Base-by-base conservation (phyloP, 2,888 invertebrate genomes). In the Opisthograptis luteolata region DNA sequence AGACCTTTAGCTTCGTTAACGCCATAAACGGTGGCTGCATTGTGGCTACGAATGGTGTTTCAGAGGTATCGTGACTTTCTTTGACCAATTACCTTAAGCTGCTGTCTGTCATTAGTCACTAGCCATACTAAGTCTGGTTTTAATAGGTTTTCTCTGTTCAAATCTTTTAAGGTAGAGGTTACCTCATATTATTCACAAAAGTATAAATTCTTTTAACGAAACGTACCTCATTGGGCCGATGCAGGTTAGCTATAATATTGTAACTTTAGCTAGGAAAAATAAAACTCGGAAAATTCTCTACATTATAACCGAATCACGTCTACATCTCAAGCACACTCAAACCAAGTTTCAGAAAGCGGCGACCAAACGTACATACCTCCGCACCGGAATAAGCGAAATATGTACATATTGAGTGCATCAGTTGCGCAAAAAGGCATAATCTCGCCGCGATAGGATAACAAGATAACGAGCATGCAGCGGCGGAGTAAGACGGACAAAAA, bases 371-470 rank as follows among this genome's bases (percentile, higher is more conserved):
- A 31, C 35, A 30, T 37, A 25, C 15, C 9, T 13, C 12, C 3
- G 27, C 37, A 39, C 60, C 57, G 68, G 68, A 71, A 69, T 66
- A 67, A 69, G 70, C 69, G 67, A 70, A 70, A 75, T 76, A 78
- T 73, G 76, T 78, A 73, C 75, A 76, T 77, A 77, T 75, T 75
- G 70, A 79, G 70, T 69, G 71, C 74, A 76, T 74, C 74, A 75
- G 73, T 70, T 73, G 74, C 80, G 68, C 82, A 89, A 88, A 88
- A 87, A 87, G 84, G 83, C 74, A 84, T 81, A 86, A 87, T 87
- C 87, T 84, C 74, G 68, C 68, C 76, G 75, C 84, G 89, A 88
- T 89, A 87, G 87, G 86, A 85, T 88, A 90, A 90, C 88, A 88
- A 88, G 89, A 88, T 90, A 89, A 89, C 86, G 81, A 88, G 81